Conservation (phyloP, 2,797 vertebrate species). For the Micromesistius poutassou region DNA sequence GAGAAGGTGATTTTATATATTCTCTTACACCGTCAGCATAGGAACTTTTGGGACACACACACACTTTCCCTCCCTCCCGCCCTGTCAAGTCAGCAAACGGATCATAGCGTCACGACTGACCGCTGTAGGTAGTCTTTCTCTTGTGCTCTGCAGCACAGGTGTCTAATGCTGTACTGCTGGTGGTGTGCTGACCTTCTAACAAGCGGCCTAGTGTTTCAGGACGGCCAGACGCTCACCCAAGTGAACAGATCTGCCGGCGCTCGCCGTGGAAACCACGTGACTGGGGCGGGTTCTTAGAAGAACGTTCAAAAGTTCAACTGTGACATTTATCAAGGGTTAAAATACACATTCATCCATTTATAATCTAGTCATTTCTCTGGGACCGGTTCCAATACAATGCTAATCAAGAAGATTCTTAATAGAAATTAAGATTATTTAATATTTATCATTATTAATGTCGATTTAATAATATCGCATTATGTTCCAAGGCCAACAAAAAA, state of each 20-base stretch:
- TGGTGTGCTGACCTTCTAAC: neutral
- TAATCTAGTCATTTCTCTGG: neutral
- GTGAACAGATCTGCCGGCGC: neutral
- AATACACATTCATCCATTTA: neutral
- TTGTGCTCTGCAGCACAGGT: constrained; percentile 5
- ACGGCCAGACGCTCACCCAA: neutral
- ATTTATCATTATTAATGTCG: neutral
- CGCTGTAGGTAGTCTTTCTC: constrained; percentile 33
- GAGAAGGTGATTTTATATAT: constrained; percentile 53
- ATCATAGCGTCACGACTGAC: constrained; percentile 58
- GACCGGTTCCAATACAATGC: neutral
- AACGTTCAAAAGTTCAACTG: neutral
- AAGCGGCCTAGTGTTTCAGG: neutral
- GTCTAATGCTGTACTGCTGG: constrained; percentile 36
- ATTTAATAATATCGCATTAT: too few relatives aligned
- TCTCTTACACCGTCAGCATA: constrained; percentile 37
- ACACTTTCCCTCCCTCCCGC: neutral
- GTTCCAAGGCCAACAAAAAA: neutral
- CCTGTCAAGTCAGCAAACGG: neutral
- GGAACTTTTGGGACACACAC: constrained; percentile 47
- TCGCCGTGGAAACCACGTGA: neutral
- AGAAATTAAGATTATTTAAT: neutral
- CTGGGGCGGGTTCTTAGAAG: neutral
- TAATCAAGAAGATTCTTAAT: neutral
- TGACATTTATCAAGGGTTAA: neutral